Base-by-base conservation (phyloP, 2,797 vertebrate genomes). In the Alcedo quadribrachys region DNA sequence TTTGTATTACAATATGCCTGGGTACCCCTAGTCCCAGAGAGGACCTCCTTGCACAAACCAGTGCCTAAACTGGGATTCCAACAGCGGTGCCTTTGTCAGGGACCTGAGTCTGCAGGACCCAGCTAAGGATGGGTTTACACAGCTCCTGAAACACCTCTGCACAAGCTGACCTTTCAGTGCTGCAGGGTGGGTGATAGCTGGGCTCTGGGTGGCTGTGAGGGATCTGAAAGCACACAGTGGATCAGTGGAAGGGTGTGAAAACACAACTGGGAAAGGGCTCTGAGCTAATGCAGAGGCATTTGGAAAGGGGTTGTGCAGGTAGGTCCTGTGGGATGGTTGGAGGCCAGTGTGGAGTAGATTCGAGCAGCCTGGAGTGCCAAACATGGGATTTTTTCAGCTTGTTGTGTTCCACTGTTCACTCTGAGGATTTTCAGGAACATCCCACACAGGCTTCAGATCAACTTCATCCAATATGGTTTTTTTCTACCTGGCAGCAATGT, bases 341-440 rank as follows among this genome's bases (percentile, higher is more conserved):
- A 65, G 74, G 62, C 50, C 83, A 88, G 78, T 67, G 50, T 3
- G n/a, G 17, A 50, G 54, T 55, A 35, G 30, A 30, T 71, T 80
- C 11, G 57, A 85, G 74, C 33, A 61, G 87, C 57, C 71, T 81
- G 63, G 40, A 74, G 42, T 88, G 88, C 88, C 88, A 88, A 89
- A 84, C 55, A 48, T 22, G 45, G 78, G 55, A 60, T 84, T 90
- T 84, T 84, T 61, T 77, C 48, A 70, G 68, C 15, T 22, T 63
- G 22, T 81, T 86, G 5, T 2, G 1, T 90, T 83, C 46, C 15
- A 14, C 61, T 62, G 51, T 58, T 88, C 33, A 22, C 61, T 75
- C 30, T 24, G 79, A 81, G 65, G 75, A 62, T 81, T 95, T 95
- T 96, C 80, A 89, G 87, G 87, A 91, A 55, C 77, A 85, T 90